Conservation (phyloP, 2,888 invertebrate genomes). For the Seladonia tumulorum region DNA sequence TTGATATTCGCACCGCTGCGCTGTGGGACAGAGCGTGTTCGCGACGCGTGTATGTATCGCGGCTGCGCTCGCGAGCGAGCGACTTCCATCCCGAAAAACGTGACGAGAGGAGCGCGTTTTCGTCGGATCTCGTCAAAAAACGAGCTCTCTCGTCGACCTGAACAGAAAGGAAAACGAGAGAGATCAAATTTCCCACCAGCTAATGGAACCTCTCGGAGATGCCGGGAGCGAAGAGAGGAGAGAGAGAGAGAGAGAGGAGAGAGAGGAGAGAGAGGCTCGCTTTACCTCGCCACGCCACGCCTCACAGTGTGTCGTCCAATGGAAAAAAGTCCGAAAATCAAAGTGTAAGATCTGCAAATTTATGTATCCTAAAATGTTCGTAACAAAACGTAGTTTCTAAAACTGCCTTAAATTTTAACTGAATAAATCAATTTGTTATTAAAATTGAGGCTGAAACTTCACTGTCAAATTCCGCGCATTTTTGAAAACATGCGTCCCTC, state of each 20-base stretch:
- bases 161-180: neutral
- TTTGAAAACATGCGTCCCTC: no score
- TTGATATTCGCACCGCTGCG: slow-evolving; percentile 31
- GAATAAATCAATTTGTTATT: no score
- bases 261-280: neutral
- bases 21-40: neutral
- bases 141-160: slow-evolving; percentile 1
- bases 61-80: neutral
- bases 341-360: no score
- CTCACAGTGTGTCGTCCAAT: no score
- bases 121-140: neutral
- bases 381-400: no score
- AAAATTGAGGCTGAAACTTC: no score
- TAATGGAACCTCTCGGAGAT: slow-evolving; percentile 55
- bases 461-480: no score
- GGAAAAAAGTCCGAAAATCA: no score
- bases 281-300: slow-evolving; percentile 4
- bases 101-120: neutral
- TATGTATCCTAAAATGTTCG: no score
- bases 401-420: no score
- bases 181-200: slow-evolving; percentile 63
- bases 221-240: neutral
- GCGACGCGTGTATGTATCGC: no score
- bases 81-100: neutral
- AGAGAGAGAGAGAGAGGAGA: no score